Evolutionary conservation across 2,888 invertebrate species (phyloP), one percentile per base, ranked within the genome.

Genomic region (Nymphalis polychloros): DNA sequence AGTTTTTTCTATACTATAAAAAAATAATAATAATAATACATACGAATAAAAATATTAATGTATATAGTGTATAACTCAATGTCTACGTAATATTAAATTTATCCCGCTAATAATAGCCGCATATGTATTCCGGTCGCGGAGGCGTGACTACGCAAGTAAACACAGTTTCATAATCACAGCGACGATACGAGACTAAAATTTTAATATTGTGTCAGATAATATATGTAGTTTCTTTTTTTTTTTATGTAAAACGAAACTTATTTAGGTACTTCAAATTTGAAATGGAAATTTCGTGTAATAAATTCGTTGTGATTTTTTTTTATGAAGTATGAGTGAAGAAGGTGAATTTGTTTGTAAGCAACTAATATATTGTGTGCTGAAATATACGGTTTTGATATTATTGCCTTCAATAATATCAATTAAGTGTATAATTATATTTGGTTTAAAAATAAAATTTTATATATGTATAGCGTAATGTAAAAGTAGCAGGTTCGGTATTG

Each of bases 81-180:
- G 41, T 8, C 19, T 41, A 41, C n/a, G 27, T 35, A n/a, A 52
- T 35, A 66, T 57, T 49, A 65, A 66, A 47, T 47, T 50, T 52
- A 63, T 63, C 60, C 41, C 23, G 31, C 53, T 72, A 70, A 73
- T 71, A 70, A 69, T 70, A 65, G 35, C 35, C 10, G 19, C 64
- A 74, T 71, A 27, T 60, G 41, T 67, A 67, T 67, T 67, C 59
- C 70, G 69, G 77, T 77, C 72, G 74, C 70, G 69, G 74, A 77
- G 81, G 80, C 76, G 80, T 78, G 80, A 72, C 76, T 49, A 47
- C 50, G 41, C 66, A 41, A 23, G 66, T 61, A 49, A 66, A 66
- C 61, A 52, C 17, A 23, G 35, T 55, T 57, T 59, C 55, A 57
- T 55, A 60, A 53, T 60, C 46, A 52, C 65, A 1, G 41, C 41